phyloP scores from a whole-genome alignment of 2,888 invertebrate species.

The Amorpha juglandis region DNA sequence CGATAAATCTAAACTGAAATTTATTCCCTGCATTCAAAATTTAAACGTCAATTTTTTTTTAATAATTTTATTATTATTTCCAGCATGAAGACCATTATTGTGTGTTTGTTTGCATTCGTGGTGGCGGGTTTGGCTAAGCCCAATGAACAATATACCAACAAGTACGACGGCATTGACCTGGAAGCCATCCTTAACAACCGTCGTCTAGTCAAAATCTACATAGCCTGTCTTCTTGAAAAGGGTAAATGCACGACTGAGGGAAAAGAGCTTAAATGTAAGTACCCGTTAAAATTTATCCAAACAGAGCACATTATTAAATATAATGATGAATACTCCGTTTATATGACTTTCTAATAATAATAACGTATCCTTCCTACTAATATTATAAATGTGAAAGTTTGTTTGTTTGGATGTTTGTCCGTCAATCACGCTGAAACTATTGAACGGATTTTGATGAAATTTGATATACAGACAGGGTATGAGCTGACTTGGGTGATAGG shows the following conservation, averaged over 20 bases:
- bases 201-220: slow-evolving; percentile 86
- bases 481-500: too few relatives aligned
- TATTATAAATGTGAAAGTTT: too few relatives aligned
- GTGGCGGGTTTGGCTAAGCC: slow-evolving; percentile 47
- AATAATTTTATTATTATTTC: slow-evolving; percentile 32
- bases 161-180: slow-evolving; percentile 87
- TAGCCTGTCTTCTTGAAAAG: slow-evolving; percentile 86
- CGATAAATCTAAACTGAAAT: too few relatives aligned
- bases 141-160: slow-evolving; percentile 81
- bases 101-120: slow-evolving; percentile 56
- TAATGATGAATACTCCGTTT: background rate
- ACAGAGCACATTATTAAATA: background rate
- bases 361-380: too few relatives aligned
- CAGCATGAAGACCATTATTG: slow-evolving; percentile 59
- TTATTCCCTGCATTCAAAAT: too few relatives aligned
- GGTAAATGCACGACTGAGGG: slow-evolving; percentile 88
- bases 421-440: too few relatives aligned
- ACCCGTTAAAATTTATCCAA: background rate
- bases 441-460: too few relatives aligned
- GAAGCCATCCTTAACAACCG: slow-evolving; percentile 86
- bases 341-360: too few relatives aligned
- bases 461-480: too few relatives aligned
- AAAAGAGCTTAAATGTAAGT: slow-evolving; percentile 49
- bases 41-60: background rate
- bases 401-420: too few relatives aligned